phyloP scores from a whole-genome alignment of 2,113 vertebrate genomes.

The Danionella cerebrum region DNA sequence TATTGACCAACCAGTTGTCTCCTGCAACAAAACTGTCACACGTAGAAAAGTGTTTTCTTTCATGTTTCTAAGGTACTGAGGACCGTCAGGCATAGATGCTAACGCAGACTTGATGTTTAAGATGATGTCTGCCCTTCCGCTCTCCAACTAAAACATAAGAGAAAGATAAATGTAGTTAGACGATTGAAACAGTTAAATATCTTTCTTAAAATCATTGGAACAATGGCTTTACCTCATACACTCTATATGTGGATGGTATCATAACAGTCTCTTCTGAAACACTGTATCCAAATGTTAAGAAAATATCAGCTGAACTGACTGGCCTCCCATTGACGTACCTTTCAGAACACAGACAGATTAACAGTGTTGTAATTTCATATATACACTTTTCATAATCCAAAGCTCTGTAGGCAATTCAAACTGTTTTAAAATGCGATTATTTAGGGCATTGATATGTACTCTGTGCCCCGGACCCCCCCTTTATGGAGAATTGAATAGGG shows the following conservation, averaged over 20 bases:
- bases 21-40: conserved; percentile 50
- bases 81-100: conserved; percentile 23
- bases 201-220: not conserved
- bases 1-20: conserved; percentile 35
- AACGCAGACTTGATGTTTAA: conserved; percentile 47
- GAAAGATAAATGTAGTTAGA: not conserved
- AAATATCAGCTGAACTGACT: conserved; percentile 39
- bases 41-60: conserved; percentile 48
- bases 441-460: no score
- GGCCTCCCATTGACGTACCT: conserved; percentile 57
- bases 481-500: no score
- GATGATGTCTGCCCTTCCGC: conserved; percentile 36
- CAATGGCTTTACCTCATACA: conserved; percentile 23
- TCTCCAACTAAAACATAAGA: conserved; percentile 39
- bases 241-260: conserved; percentile 43
- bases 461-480: no score
- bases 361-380: no score
- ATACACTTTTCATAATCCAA: no score
- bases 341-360: no score
- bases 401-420: no score
- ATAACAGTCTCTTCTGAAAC: conserved; percentile 30
- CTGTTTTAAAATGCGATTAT: no score
- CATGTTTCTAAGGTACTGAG: conserved; percentile 40
- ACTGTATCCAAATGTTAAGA: conserved; percentile 55
- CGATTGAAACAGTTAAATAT: not conserved